phyloP scores from a whole-genome alignment of 2,797 vertebrate genomes.

The Orientallactaga sibirica region DNA sequence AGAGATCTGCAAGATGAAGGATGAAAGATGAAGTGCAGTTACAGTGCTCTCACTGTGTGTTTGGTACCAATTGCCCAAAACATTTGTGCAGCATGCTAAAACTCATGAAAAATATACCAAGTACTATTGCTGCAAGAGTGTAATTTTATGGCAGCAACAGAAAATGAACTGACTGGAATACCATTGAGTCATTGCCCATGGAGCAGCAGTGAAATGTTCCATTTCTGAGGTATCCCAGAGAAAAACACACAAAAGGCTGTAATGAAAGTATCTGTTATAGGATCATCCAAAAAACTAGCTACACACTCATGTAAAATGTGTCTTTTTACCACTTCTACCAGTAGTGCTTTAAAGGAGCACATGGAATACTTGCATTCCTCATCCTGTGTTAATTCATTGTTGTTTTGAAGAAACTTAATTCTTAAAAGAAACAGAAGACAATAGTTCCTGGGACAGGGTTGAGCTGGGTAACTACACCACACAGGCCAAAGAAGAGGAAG shows the following conservation, averaged over 20 bases:
- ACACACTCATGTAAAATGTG: conserved; percentile 90
- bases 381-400: conserved; percentile 88
- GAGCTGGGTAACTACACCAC: conserved; percentile 92
- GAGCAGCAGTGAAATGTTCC: conserved; percentile 90
- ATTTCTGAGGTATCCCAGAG: conserved; percentile 86
- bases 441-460: conserved; percentile 91
- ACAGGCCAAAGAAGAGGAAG: conserved; percentile 89
- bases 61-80: conserved; percentile 93
- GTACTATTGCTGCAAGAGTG: conserved; percentile 94
- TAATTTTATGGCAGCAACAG: conserved; percentile 92
- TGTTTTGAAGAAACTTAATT: conserved; percentile 93
- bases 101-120: conserved; percentile 93
- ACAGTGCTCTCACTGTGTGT: conserved; percentile 92
- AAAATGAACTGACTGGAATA: conserved; percentile 91
- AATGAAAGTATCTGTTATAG: conserved; percentile 86
- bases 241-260: conserved; percentile 88
- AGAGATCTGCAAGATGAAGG: conserved; percentile 92
- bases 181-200: conserved; percentile 91
- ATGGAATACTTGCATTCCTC: conserved; percentile 91
- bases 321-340: conserved; percentile 90
- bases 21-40: conserved; percentile 90
- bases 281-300: conserved; percentile 89
- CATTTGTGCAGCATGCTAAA: conserved; percentile 93
- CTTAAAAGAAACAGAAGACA: conserved; percentile 91
- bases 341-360: conserved; percentile 94